A percentile compares a stretch with the other conserved stretches of the same genome.
Evolutionary conservation across 1,140 invertebrate species (phyloP).

Genomic region (Prorops nasuta): DNA sequence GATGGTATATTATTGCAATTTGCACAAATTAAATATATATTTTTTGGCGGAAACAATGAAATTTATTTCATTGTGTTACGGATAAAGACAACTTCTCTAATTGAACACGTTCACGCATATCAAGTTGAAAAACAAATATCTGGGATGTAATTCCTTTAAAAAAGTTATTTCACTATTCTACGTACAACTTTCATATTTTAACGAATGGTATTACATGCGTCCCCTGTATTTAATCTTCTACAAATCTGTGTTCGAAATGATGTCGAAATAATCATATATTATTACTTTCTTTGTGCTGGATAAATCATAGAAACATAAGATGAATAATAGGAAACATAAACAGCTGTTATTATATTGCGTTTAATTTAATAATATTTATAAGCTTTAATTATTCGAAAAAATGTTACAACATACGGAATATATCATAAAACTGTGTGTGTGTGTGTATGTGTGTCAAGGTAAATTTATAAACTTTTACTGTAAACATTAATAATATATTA

Average conservation of each 20-base stretch:
- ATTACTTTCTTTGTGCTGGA: no score
- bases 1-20: neutral
- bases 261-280: neutral
- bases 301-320: no score
- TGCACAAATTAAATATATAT: neutral
- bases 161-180: neutral
- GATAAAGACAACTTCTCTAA: neutral
- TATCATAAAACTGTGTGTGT: no score
- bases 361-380: no score
- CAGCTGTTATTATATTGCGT: no score
- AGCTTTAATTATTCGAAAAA: no score
- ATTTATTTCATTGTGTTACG: neutral
- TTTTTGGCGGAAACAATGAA: neutral
- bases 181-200: neutral
- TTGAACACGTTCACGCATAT: neutral
- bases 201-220: neutral
- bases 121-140: neutral
- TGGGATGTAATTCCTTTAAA: neutral
- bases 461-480: no score
- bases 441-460: no score
- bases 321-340: no score
- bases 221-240: neutral
- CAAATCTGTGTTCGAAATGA: neutral
- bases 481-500: no score
- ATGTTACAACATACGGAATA: no score